Evolutionary conservation across 2,888 invertebrate genomes (phyloP).

Genomic region (Mylabris sibirica): DNA sequence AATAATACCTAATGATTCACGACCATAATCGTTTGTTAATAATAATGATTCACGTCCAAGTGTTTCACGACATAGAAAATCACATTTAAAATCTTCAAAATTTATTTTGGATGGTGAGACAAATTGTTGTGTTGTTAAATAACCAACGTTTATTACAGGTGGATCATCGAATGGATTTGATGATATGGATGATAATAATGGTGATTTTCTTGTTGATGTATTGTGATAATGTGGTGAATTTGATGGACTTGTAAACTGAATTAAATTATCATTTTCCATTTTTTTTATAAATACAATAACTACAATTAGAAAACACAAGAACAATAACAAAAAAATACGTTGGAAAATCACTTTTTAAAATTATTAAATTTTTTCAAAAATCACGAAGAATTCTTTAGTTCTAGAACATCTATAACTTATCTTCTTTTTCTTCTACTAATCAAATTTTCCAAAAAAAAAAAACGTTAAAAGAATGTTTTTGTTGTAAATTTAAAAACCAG

Average conservation of each 20-base stretch:
- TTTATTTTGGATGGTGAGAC: background rate
- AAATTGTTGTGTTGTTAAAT: background rate
- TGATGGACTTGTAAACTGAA: background rate
- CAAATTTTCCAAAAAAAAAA: background rate
- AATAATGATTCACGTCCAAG: background rate
- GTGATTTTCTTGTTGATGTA: background rate
- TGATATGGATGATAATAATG: background rate
- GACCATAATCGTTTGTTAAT: conserved; percentile 21
- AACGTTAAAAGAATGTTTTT: background rate
- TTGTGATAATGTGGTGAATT: background rate
- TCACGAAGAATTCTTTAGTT: background rate
- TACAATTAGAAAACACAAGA: background rate
- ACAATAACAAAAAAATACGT: background rate
- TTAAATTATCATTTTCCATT: background rate
- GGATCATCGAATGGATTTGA: conserved; percentile 4
- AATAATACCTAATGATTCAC: conserved; percentile 37
- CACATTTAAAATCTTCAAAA: background rate
- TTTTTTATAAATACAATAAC: background rate
- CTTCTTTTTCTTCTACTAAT: background rate
- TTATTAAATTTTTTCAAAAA: too few relatives aligned
- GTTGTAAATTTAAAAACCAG: background rate
- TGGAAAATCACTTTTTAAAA: too few relatives aligned
- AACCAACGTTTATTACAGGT: background rate
- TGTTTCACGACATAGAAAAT: background rate
- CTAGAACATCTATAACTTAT: too few relatives aligned